Evolutionary conservation across 2,888 invertebrate species (phyloP), one percentile per base, ranked within the genome.

Genomic region (Acleris holmiana): DNA sequence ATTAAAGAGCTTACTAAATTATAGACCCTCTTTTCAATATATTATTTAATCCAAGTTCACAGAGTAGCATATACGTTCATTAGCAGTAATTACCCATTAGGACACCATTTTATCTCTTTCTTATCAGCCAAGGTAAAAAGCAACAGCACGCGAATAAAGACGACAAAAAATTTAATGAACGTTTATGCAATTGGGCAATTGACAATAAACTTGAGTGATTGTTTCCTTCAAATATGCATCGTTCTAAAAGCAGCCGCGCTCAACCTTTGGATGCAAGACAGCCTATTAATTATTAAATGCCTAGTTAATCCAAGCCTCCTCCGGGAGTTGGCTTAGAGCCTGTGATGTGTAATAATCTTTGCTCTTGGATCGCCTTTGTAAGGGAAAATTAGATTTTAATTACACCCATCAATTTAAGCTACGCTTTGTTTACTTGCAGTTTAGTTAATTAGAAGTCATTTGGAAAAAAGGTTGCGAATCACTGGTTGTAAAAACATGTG

Each of bases 221-320:
- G 35, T 13, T 35, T 35, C 4, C 35, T 60, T n/a, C 44, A 21
- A 29, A 18, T 8, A 47, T n/a, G 21, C 44, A 19, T 17, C 48
- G n/a, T 64, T 64, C 35, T 63, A 59, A 63, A 44, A 54, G 41
- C 54, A 54, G 53, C 54, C 49, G 44, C 10, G 29, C 19, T 17
- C 18, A 50, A 55, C 54, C 44, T 49, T 54, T 41, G 51, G 44
- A 21, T 50, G 18, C 54, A 54, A 63, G 50, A 40, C 67, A 62
- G 59, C n/a, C 50, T 56, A 63, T 60, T 67, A 60, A 60, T 67
- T 67, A 64, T 64, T 51, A 51, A 56, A 59, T 63, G 55, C 55
- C 47, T 50, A 56, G 47, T 67, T 64, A 59, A 59, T 60, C 50
- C 49, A 35, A 23, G 19, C 25, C 49, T 59, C 50, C 50, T 60